Evolutionary conservation across 2,113 vertebrate species (phyloP).

Genomic region (Bubo bubo): DNA sequence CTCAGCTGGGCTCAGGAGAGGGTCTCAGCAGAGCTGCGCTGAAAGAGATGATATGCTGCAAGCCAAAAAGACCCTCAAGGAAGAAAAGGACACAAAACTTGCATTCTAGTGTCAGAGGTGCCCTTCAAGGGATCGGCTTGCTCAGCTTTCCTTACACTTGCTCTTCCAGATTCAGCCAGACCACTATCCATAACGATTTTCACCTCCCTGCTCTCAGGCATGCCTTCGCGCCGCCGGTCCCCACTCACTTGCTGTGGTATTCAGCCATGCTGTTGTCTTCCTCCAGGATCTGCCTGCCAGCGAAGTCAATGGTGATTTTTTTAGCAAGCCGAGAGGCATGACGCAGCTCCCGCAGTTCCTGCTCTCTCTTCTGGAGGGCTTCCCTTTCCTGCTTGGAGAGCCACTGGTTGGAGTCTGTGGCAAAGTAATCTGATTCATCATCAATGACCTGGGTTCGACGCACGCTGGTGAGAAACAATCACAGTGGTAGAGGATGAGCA

Average conservation of each 20-base stretch:
- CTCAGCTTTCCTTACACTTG: background rate
- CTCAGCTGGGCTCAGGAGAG: background rate
- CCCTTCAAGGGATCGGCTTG: background rate
- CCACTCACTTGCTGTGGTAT: conserved; percentile 87
- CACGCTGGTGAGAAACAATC: conserved; percentile 72
- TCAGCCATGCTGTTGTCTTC: conserved; percentile 79
- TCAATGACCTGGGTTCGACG: conserved; percentile 94
- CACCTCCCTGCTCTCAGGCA: background rate
- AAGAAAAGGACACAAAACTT: background rate
- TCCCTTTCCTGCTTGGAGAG: conserved; percentile 88
- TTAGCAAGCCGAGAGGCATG: conserved; percentile 86
- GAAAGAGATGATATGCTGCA: background rate
- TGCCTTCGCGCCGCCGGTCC: rapidly evolving
- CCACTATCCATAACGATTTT: rapidly evolving
- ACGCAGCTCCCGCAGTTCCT: conserved; percentile 88
- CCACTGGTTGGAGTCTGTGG: conserved; percentile 95
- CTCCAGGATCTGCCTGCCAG: conserved; percentile 89
- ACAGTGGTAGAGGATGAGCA: background rate
- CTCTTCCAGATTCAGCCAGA: background rate
- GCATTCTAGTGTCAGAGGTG: rapidly evolving
- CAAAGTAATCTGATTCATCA: conserved; percentile 95
- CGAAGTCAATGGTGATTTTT: conserved; percentile 94
- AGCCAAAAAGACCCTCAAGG: background rate
- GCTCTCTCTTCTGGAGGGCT: conserved; percentile 83
- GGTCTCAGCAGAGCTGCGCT: background rate